Evolutionary conservation across 2,797 vertebrate species (phyloP).

Genomic region (Decapterus maruadsi): DNA sequence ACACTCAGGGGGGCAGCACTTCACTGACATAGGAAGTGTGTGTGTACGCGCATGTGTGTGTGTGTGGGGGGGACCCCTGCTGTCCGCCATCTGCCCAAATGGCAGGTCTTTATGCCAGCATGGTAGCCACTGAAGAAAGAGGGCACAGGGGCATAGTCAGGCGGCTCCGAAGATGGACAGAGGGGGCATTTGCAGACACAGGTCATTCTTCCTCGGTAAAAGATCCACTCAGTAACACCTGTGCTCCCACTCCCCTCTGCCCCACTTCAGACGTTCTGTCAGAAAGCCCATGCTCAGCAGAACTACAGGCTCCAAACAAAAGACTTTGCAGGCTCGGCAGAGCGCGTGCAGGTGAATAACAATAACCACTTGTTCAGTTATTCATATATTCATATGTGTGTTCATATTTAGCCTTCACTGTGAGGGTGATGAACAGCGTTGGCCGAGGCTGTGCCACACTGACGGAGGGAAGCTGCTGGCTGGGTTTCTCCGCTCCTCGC

Average conservation of each 20-base stretch:
- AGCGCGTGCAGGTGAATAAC: slow-evolving; percentile 82
- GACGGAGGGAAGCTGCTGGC: slow-evolving; percentile 62
- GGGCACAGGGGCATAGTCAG: slow-evolving; percentile 74
- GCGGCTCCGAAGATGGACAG: slow-evolving; percentile 75
- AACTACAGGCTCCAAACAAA: slow-evolving; percentile 78
- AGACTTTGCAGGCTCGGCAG: slow-evolving; percentile 75
- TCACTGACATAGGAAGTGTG: slow-evolving; percentile 71
- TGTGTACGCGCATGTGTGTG: too few relatives aligned
- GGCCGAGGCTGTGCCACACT: slow-evolving; percentile 63
- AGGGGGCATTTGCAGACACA: slow-evolving; percentile 78
- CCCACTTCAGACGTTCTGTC: slow-evolving; percentile 79
- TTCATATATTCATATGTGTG: slow-evolving; percentile 87
- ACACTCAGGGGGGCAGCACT: slow-evolving; percentile 74
- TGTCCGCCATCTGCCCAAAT: slow-evolving; percentile 85
- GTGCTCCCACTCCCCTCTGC: slow-evolving; percentile 80
- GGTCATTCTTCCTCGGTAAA: slow-evolving; percentile 79
- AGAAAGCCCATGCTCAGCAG: slow-evolving; percentile 83
- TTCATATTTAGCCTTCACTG: slow-evolving; percentile 84
- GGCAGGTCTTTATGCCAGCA: slow-evolving; percentile 78
- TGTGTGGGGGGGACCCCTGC: slow-evolving; percentile 68
- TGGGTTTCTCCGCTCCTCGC: slow-evolving; percentile 54
- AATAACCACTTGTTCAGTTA: slow-evolving; percentile 82
- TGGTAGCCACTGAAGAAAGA: slow-evolving; percentile 75
- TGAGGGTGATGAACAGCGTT: slow-evolving; percentile 79
- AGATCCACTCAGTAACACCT: slow-evolving; percentile 81